These are phyloP conservation scores for Stomorhina lunata DNA, from an alignment of 2,888 invertebrate genomes.

Conservation along the genomic window DNA sequence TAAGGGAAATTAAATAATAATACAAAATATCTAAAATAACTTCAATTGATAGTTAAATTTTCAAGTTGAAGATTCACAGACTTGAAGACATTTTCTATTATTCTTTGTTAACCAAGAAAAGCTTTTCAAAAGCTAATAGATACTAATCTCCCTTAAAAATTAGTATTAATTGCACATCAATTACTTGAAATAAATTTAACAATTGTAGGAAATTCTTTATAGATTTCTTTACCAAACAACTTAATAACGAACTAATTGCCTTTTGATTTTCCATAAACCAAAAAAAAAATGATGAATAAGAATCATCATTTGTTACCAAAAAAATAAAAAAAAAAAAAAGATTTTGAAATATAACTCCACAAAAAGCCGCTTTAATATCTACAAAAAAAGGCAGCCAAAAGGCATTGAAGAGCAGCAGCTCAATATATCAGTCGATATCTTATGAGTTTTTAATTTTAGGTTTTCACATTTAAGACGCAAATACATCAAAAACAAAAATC, in stretches of 20 bases:
- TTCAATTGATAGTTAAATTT: no score
- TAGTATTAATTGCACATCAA: constrained; percentile 59
- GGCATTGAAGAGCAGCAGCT: constrained; percentile 72
- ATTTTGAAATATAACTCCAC: not conserved
- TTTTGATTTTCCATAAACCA: constrained; percentile 72
- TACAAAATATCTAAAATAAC: no score
- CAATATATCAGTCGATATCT: constrained; percentile 80
- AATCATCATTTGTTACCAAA: constrained; percentile 12
- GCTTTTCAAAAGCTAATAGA: not conserved
- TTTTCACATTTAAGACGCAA: constrained; percentile 70
- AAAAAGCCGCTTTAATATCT: constrained; percentile 6
- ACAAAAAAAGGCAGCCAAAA: constrained; percentile 45
- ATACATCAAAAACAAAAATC: constrained; percentile 62
- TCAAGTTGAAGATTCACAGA: no score
- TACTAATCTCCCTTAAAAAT: not conserved
- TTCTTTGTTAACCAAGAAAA: no score
- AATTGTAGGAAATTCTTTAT: constrained; percentile 44
- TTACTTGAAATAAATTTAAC: constrained; percentile 47
- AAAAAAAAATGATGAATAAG: constrained; percentile 14
- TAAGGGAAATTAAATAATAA: no score
- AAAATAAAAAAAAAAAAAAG: not conserved
- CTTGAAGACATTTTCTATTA: no score
- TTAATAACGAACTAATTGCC: constrained; percentile 74
- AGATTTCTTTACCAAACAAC: constrained; percentile 41
- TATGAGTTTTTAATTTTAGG: constrained; percentile 80